Evolutionary conservation across 2,797 vertebrate genomes (phyloP).

Genomic region (Avahi laniger): DNA sequence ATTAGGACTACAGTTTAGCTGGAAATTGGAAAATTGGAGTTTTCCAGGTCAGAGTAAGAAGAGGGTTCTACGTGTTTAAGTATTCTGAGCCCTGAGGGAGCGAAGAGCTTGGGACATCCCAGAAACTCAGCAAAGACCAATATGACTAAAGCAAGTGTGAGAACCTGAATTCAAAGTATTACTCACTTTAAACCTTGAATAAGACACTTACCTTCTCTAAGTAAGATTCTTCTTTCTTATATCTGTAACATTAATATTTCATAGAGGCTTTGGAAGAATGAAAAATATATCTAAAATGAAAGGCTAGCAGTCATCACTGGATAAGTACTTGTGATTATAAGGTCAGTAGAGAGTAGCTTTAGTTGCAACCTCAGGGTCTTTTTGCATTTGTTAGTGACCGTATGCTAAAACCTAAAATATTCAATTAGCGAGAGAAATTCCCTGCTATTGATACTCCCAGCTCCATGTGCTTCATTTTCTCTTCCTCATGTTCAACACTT

Average conservation of each 20-base stretch:
- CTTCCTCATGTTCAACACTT: not conserved
- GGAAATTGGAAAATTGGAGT: not conserved
- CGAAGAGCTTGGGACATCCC: not conserved
- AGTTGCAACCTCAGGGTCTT: not conserved
- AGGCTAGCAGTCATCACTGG: not conserved
- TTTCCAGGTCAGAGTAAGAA: not conserved
- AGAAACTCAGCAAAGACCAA: not conserved
- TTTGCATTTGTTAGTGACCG: not conserved
- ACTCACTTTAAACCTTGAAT: not conserved
- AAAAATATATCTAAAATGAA: not conserved
- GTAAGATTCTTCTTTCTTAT: not conserved
- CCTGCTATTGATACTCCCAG: not conserved
- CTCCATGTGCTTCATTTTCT: not conserved
- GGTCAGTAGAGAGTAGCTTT: not conserved
- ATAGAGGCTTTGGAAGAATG: not conserved
- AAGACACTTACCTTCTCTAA: not conserved
- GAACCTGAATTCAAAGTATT: conserved; percentile 11
- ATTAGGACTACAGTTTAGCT: not conserved
- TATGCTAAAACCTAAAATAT: not conserved
- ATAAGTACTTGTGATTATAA: not conserved
- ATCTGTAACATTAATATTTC: conserved; percentile 14
- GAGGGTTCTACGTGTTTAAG: not conserved
- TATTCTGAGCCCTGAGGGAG: not conserved
- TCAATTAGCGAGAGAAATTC: not conserved
- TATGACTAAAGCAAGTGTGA: not conserved